A percentile compares a stretch with the other conserved stretches of the same genome.
Evolutionary conservation across 1,140 invertebrate genomes (phyloP).

Genomic region (Scaptomyza hsui): DNA sequence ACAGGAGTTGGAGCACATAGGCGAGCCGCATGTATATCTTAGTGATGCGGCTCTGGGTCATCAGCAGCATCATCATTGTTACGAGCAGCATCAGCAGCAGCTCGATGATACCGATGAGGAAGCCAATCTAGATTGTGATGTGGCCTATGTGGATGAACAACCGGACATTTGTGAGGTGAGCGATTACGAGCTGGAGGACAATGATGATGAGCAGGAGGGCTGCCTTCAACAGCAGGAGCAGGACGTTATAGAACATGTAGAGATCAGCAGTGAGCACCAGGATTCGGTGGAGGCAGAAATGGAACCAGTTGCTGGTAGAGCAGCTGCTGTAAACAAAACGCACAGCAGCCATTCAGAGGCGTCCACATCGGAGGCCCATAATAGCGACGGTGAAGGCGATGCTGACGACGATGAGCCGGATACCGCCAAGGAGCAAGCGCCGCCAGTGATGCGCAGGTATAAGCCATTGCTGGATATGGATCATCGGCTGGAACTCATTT

Average conservation of each 20-base stretch:
- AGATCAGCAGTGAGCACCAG: neutral
- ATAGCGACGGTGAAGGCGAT: no score
- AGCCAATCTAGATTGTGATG: no score
- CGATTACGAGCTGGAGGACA: conserved; percentile 66
- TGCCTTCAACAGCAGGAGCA: conserved; percentile 13
- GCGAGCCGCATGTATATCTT: conserved; percentile 52
- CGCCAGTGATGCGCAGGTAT: conserved; percentile 55
- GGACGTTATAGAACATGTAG: conserved; percentile 7
- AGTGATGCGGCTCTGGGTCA: conserved; percentile 60
- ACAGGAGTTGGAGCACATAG: conserved; percentile 16
- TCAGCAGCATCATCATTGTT: conserved; percentile 36
- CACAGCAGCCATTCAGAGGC: no score
- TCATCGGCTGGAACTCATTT: conserved; percentile 59
- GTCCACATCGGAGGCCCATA: conserved; percentile 66
- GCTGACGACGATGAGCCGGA: conserved; percentile 58
- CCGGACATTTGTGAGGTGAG: conserved; percentile 66
- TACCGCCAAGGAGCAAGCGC: conserved; percentile 33
- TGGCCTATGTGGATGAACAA: conserved; percentile 56
- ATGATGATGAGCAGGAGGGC: conserved; percentile 41
- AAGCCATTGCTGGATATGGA: conserved; percentile 66
- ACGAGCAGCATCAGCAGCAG: conserved; percentile 32
- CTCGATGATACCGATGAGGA: no score
- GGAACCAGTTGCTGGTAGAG: neutral
- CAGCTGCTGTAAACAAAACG: conserved; percentile 8
- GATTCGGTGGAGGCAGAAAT: neutral